Evolutionary conservation across 2,797 vertebrate species (phyloP).

Genomic region (Parauchenoglanis punctatus): DNA sequence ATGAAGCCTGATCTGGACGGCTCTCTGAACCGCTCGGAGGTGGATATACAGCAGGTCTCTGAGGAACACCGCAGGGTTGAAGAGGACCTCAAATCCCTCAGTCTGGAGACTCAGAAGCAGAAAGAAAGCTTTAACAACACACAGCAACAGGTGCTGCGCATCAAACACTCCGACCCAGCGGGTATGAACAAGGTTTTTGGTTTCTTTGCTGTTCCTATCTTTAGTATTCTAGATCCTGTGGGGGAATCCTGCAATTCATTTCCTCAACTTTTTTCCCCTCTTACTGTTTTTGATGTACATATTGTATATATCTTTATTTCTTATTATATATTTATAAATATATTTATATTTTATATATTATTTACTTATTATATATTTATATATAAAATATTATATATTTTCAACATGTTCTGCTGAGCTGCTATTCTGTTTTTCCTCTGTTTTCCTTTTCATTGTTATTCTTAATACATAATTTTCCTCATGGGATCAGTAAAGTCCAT

Average conservation of each 20-base stretch:
- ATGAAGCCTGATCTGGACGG: conserved; percentile 80
- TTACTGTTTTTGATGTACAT: too few relatives aligned
- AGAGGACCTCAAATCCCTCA: conserved; percentile 70
- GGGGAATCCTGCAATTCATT: background rate
- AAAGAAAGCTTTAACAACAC: conserved; percentile 77
- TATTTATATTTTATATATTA: too few relatives aligned
- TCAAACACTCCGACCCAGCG: conserved; percentile 90
- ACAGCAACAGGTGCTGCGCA: conserved; percentile 80
- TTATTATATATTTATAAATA: too few relatives aligned
- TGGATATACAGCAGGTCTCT: conserved; percentile 68
- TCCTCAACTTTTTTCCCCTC: too few relatives aligned
- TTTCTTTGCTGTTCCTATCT: background rate
- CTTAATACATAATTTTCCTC: too few relatives aligned
- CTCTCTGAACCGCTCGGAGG: conserved; percentile 79
- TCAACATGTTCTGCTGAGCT: too few relatives aligned
- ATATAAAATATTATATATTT: too few relatives aligned
- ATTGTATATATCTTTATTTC: background rate
- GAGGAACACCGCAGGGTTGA: conserved; percentile 72
- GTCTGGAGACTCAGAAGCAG: conserved; percentile 75
- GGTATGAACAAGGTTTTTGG: conserved; percentile 74
- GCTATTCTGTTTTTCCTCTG: too few relatives aligned
- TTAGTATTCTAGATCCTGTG: background rate
- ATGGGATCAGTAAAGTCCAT: too few relatives aligned
- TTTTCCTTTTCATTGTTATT: too few relatives aligned
- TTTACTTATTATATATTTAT: too few relatives aligned